A percentile compares a stretch with the other conserved stretches of the same genome.
phyloP scores from a whole-genome alignment of 2,113 vertebrate genomes.

The Regulus satrapa region DNA sequence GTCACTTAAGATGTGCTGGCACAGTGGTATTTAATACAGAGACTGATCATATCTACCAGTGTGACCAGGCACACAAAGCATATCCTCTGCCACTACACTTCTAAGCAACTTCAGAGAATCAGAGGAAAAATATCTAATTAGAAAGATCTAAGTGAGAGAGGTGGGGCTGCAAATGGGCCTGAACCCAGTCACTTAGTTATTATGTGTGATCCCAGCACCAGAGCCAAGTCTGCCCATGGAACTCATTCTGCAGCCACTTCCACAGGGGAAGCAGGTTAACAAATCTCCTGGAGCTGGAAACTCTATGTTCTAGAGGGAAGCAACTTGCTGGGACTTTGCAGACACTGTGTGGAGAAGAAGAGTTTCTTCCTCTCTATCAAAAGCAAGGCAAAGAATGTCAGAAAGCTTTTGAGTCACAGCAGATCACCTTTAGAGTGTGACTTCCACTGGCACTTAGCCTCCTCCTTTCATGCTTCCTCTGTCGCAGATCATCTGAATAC shows the following conservation, averaged over 20 bases:
- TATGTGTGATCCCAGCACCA: neutral
- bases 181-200: neutral
- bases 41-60: neutral
- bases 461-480: slow-evolving; percentile 65
- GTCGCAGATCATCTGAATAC: slow-evolving; percentile 58
- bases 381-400: slow-evolving; percentile 46
- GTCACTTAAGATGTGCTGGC: neutral
- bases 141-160: neutral
- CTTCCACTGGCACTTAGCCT: slow-evolving; percentile 66
- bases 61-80: neutral
- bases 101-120: neutral
- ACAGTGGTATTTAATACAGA: neutral
- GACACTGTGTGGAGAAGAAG: slow-evolving; percentile 34
- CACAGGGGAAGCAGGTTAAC: neutral
- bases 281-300: neutral
- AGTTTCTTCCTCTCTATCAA: slow-evolving; percentile 14
- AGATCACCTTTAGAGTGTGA: slow-evolving; percentile 64
- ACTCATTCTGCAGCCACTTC: neutral
- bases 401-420: slow-evolving; percentile 48
- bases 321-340: neutral
- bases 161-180: neutral
- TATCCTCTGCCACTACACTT: neutral
- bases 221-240: neutral
- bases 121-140: neutral
- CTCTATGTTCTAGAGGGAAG: neutral